phyloP scores from a whole-genome alignment of 2,888 invertebrate species.

The Nasonovia ribisnigri region DNA sequence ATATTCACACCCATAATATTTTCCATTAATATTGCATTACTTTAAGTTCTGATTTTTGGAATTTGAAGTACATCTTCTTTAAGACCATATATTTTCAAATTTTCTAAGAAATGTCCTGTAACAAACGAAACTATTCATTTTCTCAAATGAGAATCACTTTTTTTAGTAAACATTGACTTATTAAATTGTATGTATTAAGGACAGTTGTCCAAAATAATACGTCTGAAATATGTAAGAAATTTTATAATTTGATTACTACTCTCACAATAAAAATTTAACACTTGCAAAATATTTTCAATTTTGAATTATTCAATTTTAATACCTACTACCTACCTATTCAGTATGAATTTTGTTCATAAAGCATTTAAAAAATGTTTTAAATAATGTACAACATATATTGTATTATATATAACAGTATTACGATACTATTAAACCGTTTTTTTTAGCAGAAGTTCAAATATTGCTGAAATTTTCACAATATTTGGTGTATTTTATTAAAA shows the following conservation, averaged over 20 bases:
- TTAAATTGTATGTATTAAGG: too few species aligned
- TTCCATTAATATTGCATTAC: not conserved
- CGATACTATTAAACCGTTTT: not conserved
- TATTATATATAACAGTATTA: too few species aligned
- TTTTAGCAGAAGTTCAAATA: not conserved
- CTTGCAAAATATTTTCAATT: not conserved
- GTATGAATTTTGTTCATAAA: not conserved
- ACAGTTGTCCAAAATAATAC: not conserved
- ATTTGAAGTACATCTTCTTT: not conserved
- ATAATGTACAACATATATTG: too few species aligned
- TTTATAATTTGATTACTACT: not conserved
- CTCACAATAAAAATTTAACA: not conserved
- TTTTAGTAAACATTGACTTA: too few species aligned
- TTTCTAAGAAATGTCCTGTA: not conserved
- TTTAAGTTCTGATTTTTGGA: not conserved
- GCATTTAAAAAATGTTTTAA: not conserved
- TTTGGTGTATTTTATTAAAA: not conserved
- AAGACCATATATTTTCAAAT: not conserved
- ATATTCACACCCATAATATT: not conserved
- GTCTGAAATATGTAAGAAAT: not conserved
- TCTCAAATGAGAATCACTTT: not conserved
- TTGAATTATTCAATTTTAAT: not conserved
- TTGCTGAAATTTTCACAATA: not conserved
- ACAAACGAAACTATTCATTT: not conserved
- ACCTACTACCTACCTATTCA: not conserved